A percentile compares a stretch with the other conserved stretches of the same genome.
These are phyloP conservation scores for Cranoglanis bouderius DNA, from an alignment of 2,113 vertebrate genomes.

Conservation along the genomic window DNA sequence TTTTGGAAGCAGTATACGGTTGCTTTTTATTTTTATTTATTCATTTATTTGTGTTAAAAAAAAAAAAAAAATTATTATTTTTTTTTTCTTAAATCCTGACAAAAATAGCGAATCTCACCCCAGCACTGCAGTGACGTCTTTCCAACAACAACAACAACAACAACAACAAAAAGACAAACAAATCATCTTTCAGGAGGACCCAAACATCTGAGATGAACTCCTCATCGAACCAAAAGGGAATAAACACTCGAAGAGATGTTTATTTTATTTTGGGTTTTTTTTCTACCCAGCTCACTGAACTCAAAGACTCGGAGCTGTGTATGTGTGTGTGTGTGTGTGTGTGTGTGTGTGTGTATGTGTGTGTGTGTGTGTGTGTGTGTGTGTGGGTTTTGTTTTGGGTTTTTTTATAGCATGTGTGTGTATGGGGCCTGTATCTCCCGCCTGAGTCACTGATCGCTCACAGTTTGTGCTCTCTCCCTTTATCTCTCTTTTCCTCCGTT, in stretches of 20 bases:
- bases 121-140: slow-evolving; percentile 19
- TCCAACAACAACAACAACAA: slow-evolving; percentile 10
- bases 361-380: no score
- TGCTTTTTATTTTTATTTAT: slow-evolving; percentile 19
- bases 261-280: slow-evolving; percentile 31
- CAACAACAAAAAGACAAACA: neutral
- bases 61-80: neutral
- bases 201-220: slow-evolving; percentile 34
- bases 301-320: slow-evolving; percentile 51
- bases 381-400: neutral
- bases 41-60: slow-evolving; percentile 1
- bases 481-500: slow-evolving; percentile 19
- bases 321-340: no score
- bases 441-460: slow-evolving; percentile 42
- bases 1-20: slow-evolving; percentile 54
- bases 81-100: slow-evolving; percentile 8
- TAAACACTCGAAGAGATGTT: slow-evolving; percentile 45
- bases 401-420: slow-evolving; percentile 64
- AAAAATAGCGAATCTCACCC: neutral
- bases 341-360: no score
- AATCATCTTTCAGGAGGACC: neutral
- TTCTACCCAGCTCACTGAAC: slow-evolving; percentile 56
- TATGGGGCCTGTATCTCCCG: slow-evolving; percentile 56
- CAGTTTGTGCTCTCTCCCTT: slow-evolving; percentile 46
- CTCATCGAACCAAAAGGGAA: slow-evolving; percentile 32